Conservation (phyloP, 2,113 vertebrate genomes). For the Bubo bubo region DNA sequence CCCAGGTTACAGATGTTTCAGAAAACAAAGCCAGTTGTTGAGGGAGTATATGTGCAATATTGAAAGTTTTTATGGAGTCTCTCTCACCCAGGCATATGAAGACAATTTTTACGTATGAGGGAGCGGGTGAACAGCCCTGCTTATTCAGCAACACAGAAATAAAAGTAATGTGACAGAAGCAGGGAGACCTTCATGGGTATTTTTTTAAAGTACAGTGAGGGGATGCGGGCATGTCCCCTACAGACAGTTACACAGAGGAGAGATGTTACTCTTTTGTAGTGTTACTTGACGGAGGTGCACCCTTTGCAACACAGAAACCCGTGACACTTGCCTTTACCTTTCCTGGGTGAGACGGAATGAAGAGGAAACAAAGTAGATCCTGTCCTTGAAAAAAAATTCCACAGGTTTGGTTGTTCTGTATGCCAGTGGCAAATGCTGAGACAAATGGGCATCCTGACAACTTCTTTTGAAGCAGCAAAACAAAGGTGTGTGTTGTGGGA, state of each 20-base stretch:
- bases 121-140: slow-evolving; percentile 13
- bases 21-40: background rate
- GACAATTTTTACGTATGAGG: background rate
- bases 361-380: background rate
- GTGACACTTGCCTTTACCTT: background rate
- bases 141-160: slow-evolving; percentile 10
- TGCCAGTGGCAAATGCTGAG: background rate
- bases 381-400: background rate
- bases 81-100: background rate
- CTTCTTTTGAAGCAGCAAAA: background rate
- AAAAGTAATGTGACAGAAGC: background rate
- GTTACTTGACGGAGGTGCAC: background rate
- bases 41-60: background rate
- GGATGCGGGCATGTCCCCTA: background rate
- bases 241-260: background rate
- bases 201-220: background rate
- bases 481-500: background rate
- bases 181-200: background rate
- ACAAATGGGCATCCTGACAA: background rate
- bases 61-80: background rate
- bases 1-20: slow-evolving; percentile 33
- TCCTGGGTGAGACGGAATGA: background rate
- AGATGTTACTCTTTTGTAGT: background rate
- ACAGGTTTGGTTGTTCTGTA: background rate
- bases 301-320: background rate